Evolutionary conservation across 1,140 invertebrate species (phyloP).

Genomic region (Drosophila paulistorum): DNA sequence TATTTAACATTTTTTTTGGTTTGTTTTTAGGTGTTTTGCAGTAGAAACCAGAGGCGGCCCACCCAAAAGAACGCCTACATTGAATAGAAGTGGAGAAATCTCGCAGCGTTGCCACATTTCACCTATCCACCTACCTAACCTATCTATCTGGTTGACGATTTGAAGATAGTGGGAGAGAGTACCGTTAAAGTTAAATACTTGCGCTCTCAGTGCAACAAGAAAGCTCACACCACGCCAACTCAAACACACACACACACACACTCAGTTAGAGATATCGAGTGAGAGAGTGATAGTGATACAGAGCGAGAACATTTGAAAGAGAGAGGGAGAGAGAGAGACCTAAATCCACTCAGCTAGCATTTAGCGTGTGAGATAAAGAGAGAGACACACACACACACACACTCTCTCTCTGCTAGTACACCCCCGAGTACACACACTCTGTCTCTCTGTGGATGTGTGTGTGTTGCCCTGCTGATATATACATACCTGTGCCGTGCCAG

Average conservation of each 20-base stretch:
- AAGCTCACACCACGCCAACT: slow-evolving; percentile 9
- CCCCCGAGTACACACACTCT: neutral
- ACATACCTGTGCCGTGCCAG: neutral
- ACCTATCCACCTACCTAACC: slow-evolving; percentile 1
- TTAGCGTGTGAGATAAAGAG: neutral
- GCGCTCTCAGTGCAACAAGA: slow-evolving; percentile 50
- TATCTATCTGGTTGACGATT: slow-evolving; percentile 16
- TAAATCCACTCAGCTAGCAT: neutral
- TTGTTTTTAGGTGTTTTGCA: slow-evolving; percentile 61
- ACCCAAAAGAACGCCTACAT: slow-evolving; percentile 69
- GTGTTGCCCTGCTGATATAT: neutral
- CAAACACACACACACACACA: neutral
- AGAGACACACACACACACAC: slow-evolving; percentile 2
- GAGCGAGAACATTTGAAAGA: slow-evolving; percentile 20
- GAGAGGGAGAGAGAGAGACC: slow-evolving; percentile 21
- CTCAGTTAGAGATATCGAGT: slow-evolving; percentile 23
- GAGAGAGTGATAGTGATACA: slow-evolving; percentile 31
- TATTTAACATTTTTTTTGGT: slow-evolving; percentile 59
- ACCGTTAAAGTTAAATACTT: slow-evolving; percentile 46
- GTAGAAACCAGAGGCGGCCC: slow-evolving; percentile 54
- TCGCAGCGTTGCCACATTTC: slow-evolving; percentile 36
- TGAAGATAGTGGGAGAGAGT: slow-evolving; percentile 65
- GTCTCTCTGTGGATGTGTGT: neutral
- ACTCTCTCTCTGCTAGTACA: too few relatives aligned
- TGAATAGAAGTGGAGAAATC: slow-evolving; percentile 59